Percentiles rank a stretch among this genome's conserved stretches.
Conservation (phyloP, 2,888 invertebrate species). For the Monoplex corrugatus region DNA sequence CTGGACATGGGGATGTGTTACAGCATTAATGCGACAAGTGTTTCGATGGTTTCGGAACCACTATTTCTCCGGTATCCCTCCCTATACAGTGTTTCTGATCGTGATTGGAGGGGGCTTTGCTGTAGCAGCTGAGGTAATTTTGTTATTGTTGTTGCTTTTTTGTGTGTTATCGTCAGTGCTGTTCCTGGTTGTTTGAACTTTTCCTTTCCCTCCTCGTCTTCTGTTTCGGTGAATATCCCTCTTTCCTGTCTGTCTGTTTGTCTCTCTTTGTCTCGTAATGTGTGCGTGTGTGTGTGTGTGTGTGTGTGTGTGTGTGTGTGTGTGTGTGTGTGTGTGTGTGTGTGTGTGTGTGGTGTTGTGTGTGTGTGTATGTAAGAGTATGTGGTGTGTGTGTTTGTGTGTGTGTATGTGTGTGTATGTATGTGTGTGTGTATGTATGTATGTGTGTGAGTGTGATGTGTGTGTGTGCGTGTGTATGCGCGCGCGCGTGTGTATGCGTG, state of each 20-base stretch:
- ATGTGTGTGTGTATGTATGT: too few species aligned
- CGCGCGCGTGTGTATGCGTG: too few species aligned
- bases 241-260: background rate
- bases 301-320: background rate
- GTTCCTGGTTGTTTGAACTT: background rate
- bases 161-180: background rate
- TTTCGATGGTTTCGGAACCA: constrained; percentile 33
- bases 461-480: background rate
- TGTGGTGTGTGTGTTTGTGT: background rate
- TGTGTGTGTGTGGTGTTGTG: background rate
- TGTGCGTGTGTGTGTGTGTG: background rate
- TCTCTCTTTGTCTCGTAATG: background rate
- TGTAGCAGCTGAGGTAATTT: background rate
- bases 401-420: background rate
- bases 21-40: constrained; percentile 28
- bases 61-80: background rate
- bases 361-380: background rate
- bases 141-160: background rate
- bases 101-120: background rate
- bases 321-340: background rate
- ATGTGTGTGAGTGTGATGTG: background rate
- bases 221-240: background rate
- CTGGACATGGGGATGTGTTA: too few species aligned
- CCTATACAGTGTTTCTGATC: constrained; percentile 23
- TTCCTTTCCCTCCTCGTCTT: background rate